Conservation (phyloP, 1,140 invertebrate species). For the Patella vulgata region DNA sequence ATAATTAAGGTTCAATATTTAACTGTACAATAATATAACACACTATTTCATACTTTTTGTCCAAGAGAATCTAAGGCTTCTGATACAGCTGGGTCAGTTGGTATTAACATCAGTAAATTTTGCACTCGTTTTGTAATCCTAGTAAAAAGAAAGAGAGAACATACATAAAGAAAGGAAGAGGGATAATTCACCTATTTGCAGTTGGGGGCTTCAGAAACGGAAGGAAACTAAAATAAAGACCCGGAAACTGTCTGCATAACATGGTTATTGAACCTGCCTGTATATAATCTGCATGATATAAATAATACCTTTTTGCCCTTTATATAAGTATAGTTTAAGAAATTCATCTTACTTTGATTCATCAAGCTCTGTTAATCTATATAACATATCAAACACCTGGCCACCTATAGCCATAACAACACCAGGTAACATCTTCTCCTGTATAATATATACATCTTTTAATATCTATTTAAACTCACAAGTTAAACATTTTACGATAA, state of each 20-base stretch:
- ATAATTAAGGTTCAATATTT: too few relatives aligned
- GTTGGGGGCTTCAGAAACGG: not conserved
- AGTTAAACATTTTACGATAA: not conserved
- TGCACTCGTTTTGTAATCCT: slow-evolving; percentile 68
- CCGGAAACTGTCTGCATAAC: not conserved
- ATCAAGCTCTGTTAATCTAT: slow-evolving; percentile 68
- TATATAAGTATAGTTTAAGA: too few relatives aligned
- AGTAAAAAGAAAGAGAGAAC: slow-evolving; percentile 30
- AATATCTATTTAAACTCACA: not conserved
- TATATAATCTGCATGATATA: too few relatives aligned
- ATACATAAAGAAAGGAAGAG: too few relatives aligned
- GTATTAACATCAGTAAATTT: slow-evolving; percentile 69
- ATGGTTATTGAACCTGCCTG: too few relatives aligned
- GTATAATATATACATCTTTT: slow-evolving; percentile 18
- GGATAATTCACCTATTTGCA: not conserved
- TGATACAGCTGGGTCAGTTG: slow-evolving; percentile 68
- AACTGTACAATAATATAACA: too few relatives aligned
- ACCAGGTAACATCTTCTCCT: slow-evolving; percentile 70
- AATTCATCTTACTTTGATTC: slow-evolving; percentile 67
- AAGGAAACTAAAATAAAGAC: not conserved
- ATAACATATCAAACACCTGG: slow-evolving; percentile 71
- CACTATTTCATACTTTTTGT: slow-evolving; percentile 45
- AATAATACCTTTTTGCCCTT: too few relatives aligned
- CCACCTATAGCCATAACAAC: slow-evolving; percentile 70
- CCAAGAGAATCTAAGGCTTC: slow-evolving; percentile 68